Evolutionary conservation across 2,113 vertebrate species (phyloP).

Genomic region (Junco hyemalis): DNA sequence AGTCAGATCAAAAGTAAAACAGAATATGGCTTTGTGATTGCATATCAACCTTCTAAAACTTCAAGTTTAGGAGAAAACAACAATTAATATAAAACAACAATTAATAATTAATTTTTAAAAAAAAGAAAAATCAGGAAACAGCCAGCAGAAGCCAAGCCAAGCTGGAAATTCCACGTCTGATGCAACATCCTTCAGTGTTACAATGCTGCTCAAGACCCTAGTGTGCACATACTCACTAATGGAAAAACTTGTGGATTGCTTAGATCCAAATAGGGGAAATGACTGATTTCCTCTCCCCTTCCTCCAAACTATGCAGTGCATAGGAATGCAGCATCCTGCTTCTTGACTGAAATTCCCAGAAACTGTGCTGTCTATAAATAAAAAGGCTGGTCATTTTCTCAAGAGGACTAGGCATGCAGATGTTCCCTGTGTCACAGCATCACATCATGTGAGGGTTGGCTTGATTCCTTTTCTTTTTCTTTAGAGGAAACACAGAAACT

Average conservation of each 20-base stretch:
- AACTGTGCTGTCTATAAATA: background rate
- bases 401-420: background rate
- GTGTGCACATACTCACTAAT: background rate
- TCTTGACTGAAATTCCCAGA: background rate
- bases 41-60: background rate
- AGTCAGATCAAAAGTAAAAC: background rate
- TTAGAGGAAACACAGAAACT: background rate
- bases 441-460: background rate
- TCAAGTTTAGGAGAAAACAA: background rate
- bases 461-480: background rate
- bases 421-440: background rate
- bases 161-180: conserved; percentile 3
- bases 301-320: background rate
- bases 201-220: background rate
- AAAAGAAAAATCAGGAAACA: background rate
- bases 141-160: background rate
- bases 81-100: background rate
- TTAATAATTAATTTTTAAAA: background rate
- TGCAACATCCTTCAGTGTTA: conserved; percentile 9
- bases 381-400: background rate
- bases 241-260: background rate
- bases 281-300: background rate
- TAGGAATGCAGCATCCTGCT: background rate
- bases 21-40: background rate
- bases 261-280: background rate